These are phyloP conservation scores for Eubucco bourcierii DNA, from an alignment of 2,113 vertebrate genomes.

Conservation along the genomic window DNA sequence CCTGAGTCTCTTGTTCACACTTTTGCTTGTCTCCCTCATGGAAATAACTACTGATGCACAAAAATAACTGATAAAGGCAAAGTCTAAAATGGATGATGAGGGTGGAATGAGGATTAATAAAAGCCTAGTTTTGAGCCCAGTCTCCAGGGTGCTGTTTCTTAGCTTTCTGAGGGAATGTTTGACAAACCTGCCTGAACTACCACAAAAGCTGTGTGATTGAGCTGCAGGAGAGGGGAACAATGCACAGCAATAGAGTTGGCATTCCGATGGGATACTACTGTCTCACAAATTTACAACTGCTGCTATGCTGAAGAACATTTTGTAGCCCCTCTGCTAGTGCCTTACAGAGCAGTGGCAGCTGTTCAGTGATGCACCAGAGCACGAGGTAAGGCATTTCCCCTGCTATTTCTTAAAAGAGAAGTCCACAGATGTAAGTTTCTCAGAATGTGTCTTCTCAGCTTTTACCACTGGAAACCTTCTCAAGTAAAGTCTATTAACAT, in stretches of 20 bases:
- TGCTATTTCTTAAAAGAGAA: background rate
- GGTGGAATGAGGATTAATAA: background rate
- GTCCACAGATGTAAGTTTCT: background rate
- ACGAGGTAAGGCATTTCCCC: background rate
- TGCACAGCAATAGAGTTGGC: background rate
- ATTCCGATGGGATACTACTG: background rate
- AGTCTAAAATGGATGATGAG: background rate
- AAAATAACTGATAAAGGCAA: background rate
- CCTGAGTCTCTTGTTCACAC: background rate
- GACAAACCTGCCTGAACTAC: background rate
- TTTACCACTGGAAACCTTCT: background rate
- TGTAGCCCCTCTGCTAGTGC: background rate
- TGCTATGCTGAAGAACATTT: background rate
- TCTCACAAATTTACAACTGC: background rate
- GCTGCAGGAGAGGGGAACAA: background rate
- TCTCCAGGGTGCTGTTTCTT: background rate
- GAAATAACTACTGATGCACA: background rate
- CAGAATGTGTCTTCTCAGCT: background rate
- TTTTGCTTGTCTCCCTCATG: background rate
- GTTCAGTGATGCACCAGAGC: background rate
- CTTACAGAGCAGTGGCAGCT: background rate
- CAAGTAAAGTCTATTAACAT: background rate
- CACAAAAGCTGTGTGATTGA: too few relatives aligned
- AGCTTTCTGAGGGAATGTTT: background rate
- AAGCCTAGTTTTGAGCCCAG: background rate